A percentile compares a stretch with the other conserved stretches of the same genome.
These are phyloP conservation scores for Dicrurus megarhynchus DNA, from an alignment of 2,113 vertebrate species.

Conservation along the genomic window DNA sequence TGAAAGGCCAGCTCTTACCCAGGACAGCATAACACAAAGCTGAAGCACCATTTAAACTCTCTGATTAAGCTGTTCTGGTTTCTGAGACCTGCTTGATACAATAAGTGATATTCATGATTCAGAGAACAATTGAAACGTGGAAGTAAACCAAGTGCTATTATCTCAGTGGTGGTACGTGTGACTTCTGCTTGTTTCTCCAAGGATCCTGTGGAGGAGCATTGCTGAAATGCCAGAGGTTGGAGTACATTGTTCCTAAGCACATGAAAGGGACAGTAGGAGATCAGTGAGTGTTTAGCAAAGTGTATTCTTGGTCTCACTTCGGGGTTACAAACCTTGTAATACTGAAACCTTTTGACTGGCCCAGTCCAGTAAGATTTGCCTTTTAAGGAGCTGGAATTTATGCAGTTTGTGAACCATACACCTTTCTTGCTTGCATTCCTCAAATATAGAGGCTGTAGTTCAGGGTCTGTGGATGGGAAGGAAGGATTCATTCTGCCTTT, in stretches of 20 bases:
- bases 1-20: neutral
- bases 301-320: neutral
- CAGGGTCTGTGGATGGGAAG: neutral
- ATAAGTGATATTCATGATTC: neutral
- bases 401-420: neutral
- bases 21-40: neutral
- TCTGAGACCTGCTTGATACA: neutral
- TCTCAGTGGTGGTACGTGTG: neutral
- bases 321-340: neutral
- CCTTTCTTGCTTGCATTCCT: neutral
- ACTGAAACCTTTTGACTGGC: neutral
- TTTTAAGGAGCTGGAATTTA: neutral
- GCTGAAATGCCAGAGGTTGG: neutral
- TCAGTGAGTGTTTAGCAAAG: neutral
- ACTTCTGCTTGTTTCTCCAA: neutral
- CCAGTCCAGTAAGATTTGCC: neutral
- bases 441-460: neutral
- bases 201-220: neutral
- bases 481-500: neutral
- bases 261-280: neutral
- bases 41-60: neutral
- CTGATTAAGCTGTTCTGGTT: neutral
- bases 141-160: neutral
- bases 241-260: neutral
- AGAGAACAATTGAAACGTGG: neutral